Evolutionary conservation across 2,797 vertebrate species (phyloP).

Genomic region (Gymnothorax javanicus): DNA sequence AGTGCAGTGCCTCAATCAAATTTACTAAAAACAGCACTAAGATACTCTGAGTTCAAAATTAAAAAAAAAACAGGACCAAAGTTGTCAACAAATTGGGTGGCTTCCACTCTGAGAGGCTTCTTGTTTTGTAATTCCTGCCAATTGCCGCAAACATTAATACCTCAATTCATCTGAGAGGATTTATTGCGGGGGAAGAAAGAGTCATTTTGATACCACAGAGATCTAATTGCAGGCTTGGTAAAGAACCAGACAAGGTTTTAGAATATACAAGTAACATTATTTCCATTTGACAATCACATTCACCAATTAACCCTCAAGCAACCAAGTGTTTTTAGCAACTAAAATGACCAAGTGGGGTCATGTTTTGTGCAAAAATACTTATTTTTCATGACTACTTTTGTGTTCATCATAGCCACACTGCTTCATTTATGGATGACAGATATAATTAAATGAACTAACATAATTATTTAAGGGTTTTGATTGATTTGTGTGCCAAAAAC

Average conservation of each 20-base stretch:
- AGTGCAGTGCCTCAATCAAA: constrained; percentile 9
- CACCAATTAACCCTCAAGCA: background rate
- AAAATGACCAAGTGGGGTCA: too few relatives aligned
- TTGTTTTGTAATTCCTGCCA: background rate
- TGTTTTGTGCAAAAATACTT: too few relatives aligned
- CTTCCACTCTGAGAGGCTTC: background rate
- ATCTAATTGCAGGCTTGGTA: background rate
- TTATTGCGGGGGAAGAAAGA: background rate
- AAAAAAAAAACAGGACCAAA: background rate
- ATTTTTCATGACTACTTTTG: too few relatives aligned
- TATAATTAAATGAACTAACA: too few relatives aligned
- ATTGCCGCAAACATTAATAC: background rate
- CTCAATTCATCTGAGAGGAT: background rate
- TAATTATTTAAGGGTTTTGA: too few relatives aligned
- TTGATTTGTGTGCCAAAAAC: too few relatives aligned
- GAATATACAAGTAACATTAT: background rate
- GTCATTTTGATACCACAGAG: background rate
- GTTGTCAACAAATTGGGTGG: background rate
- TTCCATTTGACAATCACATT: background rate
- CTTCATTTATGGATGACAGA: too few relatives aligned
- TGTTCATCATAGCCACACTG: too few relatives aligned
- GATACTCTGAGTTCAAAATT: background rate
- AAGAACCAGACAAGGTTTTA: background rate
- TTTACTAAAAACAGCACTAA: background rate
- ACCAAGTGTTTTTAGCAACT: too few relatives aligned